phyloP scores from a whole-genome alignment of 2,113 vertebrate species.

The Anser brachyrhynchus region DNA sequence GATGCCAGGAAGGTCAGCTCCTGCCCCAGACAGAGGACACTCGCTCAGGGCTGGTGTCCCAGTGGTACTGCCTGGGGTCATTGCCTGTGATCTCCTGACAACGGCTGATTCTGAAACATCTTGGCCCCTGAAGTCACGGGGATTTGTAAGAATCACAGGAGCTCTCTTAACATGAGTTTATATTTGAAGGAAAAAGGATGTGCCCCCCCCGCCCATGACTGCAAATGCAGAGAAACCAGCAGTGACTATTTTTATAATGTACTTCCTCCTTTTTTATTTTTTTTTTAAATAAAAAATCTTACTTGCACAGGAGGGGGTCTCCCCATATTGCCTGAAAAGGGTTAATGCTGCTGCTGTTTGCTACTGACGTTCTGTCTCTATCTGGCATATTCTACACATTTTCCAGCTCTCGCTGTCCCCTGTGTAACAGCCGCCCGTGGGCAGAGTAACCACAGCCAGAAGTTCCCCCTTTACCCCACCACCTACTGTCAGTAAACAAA shows the following conservation, averaged over 20 bases:
- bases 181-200: neutral
- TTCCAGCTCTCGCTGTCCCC: neutral
- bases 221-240: neutral
- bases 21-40: neutral
- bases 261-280: neutral
- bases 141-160: neutral
- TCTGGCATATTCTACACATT: fast-evolving
- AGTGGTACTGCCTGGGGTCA: neutral
- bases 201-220: fast-evolving
- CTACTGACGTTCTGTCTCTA: neutral
- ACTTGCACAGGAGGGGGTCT: neutral
- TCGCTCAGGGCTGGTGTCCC: too few species aligned
- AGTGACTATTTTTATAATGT: neutral
- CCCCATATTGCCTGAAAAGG: neutral
- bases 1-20: neutral
- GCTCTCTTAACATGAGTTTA: neutral
- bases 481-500: neutral
- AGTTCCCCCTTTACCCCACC: neutral
- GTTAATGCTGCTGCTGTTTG: neutral
- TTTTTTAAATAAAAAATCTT: neutral
- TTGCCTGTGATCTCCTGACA: neutral
- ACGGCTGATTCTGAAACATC: neutral
- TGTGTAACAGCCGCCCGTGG: neutral
- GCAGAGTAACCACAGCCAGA: neutral
- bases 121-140: neutral